A percentile compares a stretch with the other conserved stretches of the same genome.
phyloP scores from a whole-genome alignment of 2,113 vertebrate species.

The Dasyprocta punctata region DNA sequence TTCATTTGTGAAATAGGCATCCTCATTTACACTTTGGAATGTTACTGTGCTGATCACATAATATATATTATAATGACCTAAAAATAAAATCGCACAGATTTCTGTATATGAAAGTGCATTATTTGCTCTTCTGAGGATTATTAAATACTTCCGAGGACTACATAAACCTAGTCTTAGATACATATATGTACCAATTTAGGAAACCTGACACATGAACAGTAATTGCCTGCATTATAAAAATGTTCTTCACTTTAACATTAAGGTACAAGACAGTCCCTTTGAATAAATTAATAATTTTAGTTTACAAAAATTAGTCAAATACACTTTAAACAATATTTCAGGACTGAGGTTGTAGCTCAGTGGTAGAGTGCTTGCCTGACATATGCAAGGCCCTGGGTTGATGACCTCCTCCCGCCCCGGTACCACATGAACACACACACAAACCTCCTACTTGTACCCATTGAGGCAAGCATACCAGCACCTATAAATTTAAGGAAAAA shows the following conservation, averaged over 20 bases:
- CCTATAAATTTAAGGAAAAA: slow-evolving; percentile 30
- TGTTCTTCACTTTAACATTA: slow-evolving; percentile 56
- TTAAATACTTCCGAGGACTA: not conserved
- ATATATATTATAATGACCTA: not conserved
- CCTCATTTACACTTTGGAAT: not conserved
- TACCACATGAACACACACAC: not conserved
- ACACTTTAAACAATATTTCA: not conserved
- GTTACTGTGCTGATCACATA: not conserved
- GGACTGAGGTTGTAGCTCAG: not conserved
- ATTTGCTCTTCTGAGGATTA: not conserved
- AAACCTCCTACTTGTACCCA: not conserved
- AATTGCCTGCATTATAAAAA: slow-evolving; percentile 18
- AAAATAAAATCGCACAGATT: slow-evolving; percentile 36
- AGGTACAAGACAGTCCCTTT: not conserved
- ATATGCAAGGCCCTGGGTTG: not conserved
- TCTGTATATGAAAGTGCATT: not conserved
- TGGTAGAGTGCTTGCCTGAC: not conserved
- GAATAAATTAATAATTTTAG: slow-evolving; percentile 46
- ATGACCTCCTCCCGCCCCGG: not conserved
- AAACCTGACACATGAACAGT: not conserved
- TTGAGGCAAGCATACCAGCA: not conserved
- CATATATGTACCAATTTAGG: not conserved
- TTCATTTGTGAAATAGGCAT: not conserved
- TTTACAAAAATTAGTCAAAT: slow-evolving; percentile 26
- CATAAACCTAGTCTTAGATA: not conserved